phyloP scores from a whole-genome alignment of 2,113 vertebrate genomes.

The Peromyscus leucopus region DNA sequence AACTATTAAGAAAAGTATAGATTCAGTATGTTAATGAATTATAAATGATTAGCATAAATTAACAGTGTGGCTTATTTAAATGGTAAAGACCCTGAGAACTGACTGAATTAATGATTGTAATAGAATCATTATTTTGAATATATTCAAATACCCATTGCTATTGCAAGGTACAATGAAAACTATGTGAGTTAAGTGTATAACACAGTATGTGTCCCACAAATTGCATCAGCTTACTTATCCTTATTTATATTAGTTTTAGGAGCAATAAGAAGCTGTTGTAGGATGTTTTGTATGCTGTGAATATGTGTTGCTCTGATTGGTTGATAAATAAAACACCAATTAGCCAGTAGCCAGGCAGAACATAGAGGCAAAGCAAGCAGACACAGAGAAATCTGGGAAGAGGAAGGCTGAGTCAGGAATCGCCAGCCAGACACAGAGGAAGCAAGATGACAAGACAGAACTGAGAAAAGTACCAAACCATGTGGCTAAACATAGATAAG shows the following conservation, averaged over 20 bases:
- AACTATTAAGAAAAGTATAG: background rate
- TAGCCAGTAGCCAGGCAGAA: too few relatives aligned
- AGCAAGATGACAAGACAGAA: too few relatives aligned
- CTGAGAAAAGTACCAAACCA: too few relatives aligned
- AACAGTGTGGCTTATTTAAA: background rate
- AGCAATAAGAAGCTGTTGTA: background rate
- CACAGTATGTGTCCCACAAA: background rate
- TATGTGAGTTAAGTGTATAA: background rate
- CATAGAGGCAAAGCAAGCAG: too few relatives aligned
- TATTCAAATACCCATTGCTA: background rate
- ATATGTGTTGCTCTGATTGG: too few relatives aligned
- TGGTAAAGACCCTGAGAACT: background rate
- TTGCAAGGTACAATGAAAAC: background rate
- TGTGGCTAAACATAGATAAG: too few relatives aligned
- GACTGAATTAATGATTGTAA: background rate
- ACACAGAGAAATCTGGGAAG: too few relatives aligned
- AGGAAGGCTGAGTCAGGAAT: too few relatives aligned
- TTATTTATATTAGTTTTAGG: background rate
- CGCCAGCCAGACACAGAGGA: too few relatives aligned
- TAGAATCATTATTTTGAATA: background rate
- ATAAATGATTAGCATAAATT: background rate
- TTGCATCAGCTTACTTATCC: background rate
- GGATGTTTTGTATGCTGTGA: too few relatives aligned
- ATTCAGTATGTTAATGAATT: background rate
- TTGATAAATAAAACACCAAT: too few relatives aligned